phyloP scores from a whole-genome alignment of 2,797 vertebrate species.

The Paguma larvata region DNA sequence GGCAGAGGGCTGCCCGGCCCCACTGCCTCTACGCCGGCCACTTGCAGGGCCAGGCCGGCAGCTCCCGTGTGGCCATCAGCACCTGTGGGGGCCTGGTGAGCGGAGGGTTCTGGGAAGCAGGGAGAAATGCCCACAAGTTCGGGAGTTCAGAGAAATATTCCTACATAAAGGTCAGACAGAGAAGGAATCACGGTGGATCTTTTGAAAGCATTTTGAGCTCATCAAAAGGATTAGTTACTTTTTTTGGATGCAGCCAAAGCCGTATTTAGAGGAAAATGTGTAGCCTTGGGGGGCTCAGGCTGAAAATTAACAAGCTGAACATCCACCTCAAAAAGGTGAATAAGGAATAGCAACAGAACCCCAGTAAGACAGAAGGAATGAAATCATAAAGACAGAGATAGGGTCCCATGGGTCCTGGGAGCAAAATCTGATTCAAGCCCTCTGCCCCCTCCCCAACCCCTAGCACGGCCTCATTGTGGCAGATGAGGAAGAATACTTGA shows the following conservation, averaged over 20 bases:
- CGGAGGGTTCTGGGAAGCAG: constrained; percentile 46
- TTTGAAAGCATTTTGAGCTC: background rate
- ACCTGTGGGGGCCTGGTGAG: constrained; percentile 99
- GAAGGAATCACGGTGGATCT: background rate
- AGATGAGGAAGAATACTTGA: constrained; percentile 97
- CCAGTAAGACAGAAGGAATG: background rate
- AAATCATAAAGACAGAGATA: background rate
- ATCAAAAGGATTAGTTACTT: background rate
- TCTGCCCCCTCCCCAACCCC: background rate
- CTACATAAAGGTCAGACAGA: background rate
- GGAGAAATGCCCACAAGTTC: background rate
- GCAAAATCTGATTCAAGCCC: background rate
- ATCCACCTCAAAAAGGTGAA: background rate
- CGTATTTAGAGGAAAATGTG: background rate
- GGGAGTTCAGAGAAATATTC: constrained; percentile 30
- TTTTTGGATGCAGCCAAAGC: constrained; percentile 1
- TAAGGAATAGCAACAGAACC: background rate
- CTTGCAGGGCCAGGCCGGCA: constrained; percentile 94
- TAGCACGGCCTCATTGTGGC: constrained; percentile 98
- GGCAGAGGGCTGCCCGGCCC: constrained; percentile 95
- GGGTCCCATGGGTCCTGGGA: background rate
- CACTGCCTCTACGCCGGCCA: constrained; percentile 97
- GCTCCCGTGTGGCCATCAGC: constrained; percentile 97
- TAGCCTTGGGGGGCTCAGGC: background rate
- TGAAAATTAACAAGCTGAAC: background rate